These are phyloP conservation scores for Actenoides hombroni DNA, from an alignment of 2,113 vertebrate genomes.

Conservation along the genomic window DNA sequence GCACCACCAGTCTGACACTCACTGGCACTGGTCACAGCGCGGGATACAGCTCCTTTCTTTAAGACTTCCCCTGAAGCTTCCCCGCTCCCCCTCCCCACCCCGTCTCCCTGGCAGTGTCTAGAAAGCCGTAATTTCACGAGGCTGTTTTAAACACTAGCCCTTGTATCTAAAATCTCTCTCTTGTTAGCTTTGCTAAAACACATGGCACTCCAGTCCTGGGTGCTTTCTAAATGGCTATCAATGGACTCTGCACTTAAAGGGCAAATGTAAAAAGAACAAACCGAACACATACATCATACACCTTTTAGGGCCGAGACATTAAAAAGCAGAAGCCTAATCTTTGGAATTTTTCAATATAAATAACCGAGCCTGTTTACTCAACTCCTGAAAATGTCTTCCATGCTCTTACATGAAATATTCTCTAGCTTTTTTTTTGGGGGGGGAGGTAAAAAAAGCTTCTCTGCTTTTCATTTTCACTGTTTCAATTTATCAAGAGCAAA, in stretches of 20 bases:
- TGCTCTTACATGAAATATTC: not conserved
- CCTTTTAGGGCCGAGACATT: constrained; percentile 24
- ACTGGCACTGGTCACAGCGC: not conserved
- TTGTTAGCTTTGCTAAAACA: constrained; percentile 28
- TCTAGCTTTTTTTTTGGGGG: not conserved
- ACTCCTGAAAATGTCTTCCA: not conserved
- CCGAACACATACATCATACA: not conserved
- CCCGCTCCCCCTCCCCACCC: not conserved
- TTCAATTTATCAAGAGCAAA: not conserved
- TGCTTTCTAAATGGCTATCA: constrained; percentile 22
- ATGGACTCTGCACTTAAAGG: constrained; percentile 2
- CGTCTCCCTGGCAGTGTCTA: not conserved
- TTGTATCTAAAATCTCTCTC: not conserved
- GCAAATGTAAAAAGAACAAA: constrained; percentile 3
- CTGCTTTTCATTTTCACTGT: not conserved
- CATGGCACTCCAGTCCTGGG: not conserved
- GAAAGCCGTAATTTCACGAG: not conserved
- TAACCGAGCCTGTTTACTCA: constrained; percentile 31
- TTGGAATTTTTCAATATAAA: constrained; percentile 48
- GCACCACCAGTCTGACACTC: not conserved
- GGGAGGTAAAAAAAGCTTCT: not conserved
- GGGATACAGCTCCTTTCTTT: not conserved
- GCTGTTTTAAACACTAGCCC: not conserved
- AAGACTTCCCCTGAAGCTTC: not conserved
- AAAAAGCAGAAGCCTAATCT: constrained; percentile 48